phyloP scores from a whole-genome alignment of 2,797 vertebrate genomes.

The Fistularia commersonii region DNA sequence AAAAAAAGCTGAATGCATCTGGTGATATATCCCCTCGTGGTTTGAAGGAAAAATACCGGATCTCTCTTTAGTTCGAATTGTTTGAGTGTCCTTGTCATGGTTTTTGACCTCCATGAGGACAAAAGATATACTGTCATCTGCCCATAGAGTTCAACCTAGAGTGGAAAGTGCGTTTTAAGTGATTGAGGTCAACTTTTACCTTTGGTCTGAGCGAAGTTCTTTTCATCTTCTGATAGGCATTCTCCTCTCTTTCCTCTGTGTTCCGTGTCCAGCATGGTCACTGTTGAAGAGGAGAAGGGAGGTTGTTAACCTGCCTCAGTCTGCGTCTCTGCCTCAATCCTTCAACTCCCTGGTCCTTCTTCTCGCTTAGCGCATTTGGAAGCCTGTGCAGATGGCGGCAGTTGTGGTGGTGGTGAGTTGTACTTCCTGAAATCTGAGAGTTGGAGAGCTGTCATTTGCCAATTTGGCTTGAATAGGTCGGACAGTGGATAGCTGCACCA shows the following conservation, averaged over 20 bases:
- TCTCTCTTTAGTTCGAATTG: no score
- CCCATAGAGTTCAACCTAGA: slow-evolving; percentile 12
- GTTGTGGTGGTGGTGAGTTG: slow-evolving; percentile 63
- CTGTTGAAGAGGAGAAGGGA: slow-evolving; percentile 50
- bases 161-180: slow-evolving; percentile 43
- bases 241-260: slow-evolving; percentile 52
- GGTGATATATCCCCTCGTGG: no score
- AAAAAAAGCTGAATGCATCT: no score
- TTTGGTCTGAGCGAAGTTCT: slow-evolving; percentile 43
- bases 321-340: slow-evolving; percentile 41
- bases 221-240: slow-evolving; percentile 66
- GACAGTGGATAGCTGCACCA: slow-evolving; percentile 81
- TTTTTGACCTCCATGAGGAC: slow-evolving; percentile 40
- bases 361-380: slow-evolving; percentile 35
- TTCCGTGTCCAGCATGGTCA: slow-evolving; percentile 51
- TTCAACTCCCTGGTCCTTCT: slow-evolving; percentile 18
- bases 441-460: slow-evolving; percentile 87
- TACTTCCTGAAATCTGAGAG: slow-evolving; percentile 79
- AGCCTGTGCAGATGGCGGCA: slow-evolving; percentile 33
- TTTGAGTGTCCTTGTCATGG: slow-evolving; percentile 18
- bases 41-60: neutral
- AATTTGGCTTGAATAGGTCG: slow-evolving; percentile 83
- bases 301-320: slow-evolving; percentile 62
- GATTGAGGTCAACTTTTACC: slow-evolving; percentile 58
- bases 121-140: slow-evolving; percentile 39